Evolutionary conservation across 2,797 vertebrate genomes (phyloP), one percentile per base, ranked within the genome.

Genomic region (Sphenopsis melanotis): DNA sequence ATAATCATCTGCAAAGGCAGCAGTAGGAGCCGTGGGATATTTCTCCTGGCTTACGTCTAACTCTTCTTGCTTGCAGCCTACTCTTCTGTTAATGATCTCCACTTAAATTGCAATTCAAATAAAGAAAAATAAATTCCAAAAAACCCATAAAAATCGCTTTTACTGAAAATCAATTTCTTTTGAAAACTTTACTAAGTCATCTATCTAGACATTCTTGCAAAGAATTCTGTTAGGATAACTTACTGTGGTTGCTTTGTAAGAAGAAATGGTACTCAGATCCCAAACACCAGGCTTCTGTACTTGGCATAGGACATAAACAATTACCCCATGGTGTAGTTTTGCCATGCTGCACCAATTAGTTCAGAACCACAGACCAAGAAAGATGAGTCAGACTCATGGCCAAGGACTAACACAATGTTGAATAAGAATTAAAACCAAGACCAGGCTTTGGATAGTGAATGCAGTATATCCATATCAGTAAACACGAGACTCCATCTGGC

Each of bases 371-470:
- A 44, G 41, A 30, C 20, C 14, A 59, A 56, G 24, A 84, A 82
- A 79, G 11, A 21, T 12, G 5, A 37, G 3, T 9, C 19, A 60
- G 44, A 37, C 17, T 46, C 22, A n/a, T 39, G 17, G 7, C 15
- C 53, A 63, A 30, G 20, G 12, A 66, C 39, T 76, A 50, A 57
- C 26, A 23, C 2, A 39, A 6, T 10, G 2, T 15, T 57, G 34
- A 46, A 64, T 15, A 57, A 29, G 82, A 74, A 60, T 8, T 34
- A 20, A 16, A 46, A 66, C 3, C 22, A 14, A 41, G 59, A 64
- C 26, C 1, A 10, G 9, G 1, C 1, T 2, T 59, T 82, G 15
- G 47, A n/a, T 15, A 56, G 9, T 15, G 7, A 7, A 20, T 49
- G 10, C 0, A 9, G 17, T 15, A 15, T 49, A 63, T 18, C 8